Conservation (phyloP, 2,888 invertebrate species). For the Helobdella robusta region DNA sequence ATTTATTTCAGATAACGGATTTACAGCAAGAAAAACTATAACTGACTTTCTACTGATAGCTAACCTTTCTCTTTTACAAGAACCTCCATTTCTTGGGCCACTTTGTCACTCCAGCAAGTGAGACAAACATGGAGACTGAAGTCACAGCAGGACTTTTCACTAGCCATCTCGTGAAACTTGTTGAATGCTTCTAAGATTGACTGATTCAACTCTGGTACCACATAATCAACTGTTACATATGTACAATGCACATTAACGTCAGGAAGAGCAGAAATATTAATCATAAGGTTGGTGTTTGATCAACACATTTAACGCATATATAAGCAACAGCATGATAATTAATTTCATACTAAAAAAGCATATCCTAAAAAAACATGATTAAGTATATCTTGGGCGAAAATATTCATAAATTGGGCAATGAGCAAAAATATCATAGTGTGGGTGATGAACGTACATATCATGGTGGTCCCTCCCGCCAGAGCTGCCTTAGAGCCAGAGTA, state of each 20-base stretch:
- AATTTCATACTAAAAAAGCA: too few species aligned
- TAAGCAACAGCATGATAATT: too few species aligned
- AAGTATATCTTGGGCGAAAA: too few species aligned
- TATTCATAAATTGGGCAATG: too few species aligned
- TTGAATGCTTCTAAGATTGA: slow-evolving; percentile 80
- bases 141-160: slow-evolving; percentile 94
- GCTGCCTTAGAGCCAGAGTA: slow-evolving; percentile 94
- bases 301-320: too few species aligned
- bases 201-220: slow-evolving; percentile 63
- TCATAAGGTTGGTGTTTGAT: too few species aligned
- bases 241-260: too few species aligned
- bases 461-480: slow-evolving; percentile 93
- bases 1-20: too few species aligned
- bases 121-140: slow-evolving; percentile 85
- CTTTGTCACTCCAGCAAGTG: slow-evolving; percentile 69
- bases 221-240: slow-evolving; percentile 94
- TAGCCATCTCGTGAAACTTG: slow-evolving; percentile 80
- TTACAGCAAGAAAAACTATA: too few species aligned
- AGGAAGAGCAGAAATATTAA: too few species aligned
- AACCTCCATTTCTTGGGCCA: slow-evolving; percentile 71
- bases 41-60: slow-evolving; percentile 27
- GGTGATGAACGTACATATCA: slow-evolving; percentile 77
- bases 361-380: too few species aligned
- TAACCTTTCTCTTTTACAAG: slow-evolving; percentile 63
- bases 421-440: too few species aligned